Evolutionary conservation across 2,888 invertebrate species (phyloP).

Genomic region (Heliconius ethilla): DNA sequence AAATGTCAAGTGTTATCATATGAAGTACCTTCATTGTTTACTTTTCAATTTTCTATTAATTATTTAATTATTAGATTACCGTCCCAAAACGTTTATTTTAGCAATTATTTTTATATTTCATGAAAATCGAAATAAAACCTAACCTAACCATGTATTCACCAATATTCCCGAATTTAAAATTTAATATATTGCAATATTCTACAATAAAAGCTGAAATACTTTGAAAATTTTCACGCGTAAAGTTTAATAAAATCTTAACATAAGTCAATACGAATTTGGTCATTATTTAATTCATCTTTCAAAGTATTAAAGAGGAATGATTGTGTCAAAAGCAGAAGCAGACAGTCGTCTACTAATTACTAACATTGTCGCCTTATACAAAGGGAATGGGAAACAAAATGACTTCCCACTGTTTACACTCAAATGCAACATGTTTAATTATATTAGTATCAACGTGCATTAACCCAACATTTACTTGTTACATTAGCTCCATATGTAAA

Average conservation of each 20-base stretch:
- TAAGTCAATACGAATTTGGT: neutral
- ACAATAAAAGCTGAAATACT: too few relatives aligned
- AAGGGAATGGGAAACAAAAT: conserved; percentile 39
- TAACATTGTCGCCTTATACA: conserved; percentile 36
- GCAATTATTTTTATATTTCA: too few relatives aligned
- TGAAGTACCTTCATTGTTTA: neutral
- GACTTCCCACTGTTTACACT: conserved; percentile 24
- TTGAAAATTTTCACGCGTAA: too few relatives aligned
- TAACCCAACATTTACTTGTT: conserved; percentile 7
- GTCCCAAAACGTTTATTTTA: too few relatives aligned
- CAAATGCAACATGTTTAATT: conserved; percentile 11
- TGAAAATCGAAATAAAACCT: too few relatives aligned
- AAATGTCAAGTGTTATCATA: conserved; percentile 27
- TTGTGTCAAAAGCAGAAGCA: conserved; percentile 33
- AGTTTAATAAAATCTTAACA: too few relatives aligned
- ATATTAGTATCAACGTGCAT: conserved; percentile 13
- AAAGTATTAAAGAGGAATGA: conserved; percentile 35
- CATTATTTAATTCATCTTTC: conserved; percentile 10
- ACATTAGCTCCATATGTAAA: neutral
- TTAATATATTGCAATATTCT: too few relatives aligned
- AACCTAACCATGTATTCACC: too few relatives aligned
- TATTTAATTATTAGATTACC: neutral
- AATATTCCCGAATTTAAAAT: too few relatives aligned
- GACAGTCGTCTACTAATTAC: conserved; percentile 32
- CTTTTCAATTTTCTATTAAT: neutral